Conservation (phyloP, 2,113 vertebrate species). For the Cavia porcellus region DNA sequence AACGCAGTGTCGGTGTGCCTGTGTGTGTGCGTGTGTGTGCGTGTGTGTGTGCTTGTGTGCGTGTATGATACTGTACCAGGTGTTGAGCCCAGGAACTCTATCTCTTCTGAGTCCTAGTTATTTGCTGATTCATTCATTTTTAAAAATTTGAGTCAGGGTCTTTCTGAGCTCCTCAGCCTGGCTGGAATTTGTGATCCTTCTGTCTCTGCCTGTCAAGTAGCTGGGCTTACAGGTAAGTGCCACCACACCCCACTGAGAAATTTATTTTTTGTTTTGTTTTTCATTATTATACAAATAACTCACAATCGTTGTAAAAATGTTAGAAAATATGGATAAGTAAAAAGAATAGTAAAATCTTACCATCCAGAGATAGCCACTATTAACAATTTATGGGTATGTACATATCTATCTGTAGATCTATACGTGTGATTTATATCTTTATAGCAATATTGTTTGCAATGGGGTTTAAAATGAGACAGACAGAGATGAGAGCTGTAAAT, state of each 20-base stretch:
- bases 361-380: not conserved
- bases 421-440: not conserved
- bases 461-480: slow-evolving; percentile 8
- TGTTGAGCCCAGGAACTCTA: not conserved
- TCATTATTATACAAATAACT: slow-evolving; percentile 53
- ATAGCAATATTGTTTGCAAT: not conserved
- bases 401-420: not conserved
- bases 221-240: not conserved
- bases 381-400: not conserved
- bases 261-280: slow-evolving; percentile 11
- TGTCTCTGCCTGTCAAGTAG: not conserved
- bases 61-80: not conserved
- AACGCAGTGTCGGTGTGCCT: not conserved
- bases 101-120: not conserved
- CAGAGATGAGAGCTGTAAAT: not conserved
- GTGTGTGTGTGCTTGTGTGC: not conserved
- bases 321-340: slow-evolving; percentile 43
- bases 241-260: not conserved
- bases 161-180: not conserved
- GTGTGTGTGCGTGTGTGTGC: not conserved
- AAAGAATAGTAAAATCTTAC: not conserved
- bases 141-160: not conserved
- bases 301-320: not conserved
- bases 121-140: not conserved
- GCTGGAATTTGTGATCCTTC: not conserved